Base-by-base conservation (phyloP, 2,888 invertebrate genomes). In the Lithodes maja region DNA sequence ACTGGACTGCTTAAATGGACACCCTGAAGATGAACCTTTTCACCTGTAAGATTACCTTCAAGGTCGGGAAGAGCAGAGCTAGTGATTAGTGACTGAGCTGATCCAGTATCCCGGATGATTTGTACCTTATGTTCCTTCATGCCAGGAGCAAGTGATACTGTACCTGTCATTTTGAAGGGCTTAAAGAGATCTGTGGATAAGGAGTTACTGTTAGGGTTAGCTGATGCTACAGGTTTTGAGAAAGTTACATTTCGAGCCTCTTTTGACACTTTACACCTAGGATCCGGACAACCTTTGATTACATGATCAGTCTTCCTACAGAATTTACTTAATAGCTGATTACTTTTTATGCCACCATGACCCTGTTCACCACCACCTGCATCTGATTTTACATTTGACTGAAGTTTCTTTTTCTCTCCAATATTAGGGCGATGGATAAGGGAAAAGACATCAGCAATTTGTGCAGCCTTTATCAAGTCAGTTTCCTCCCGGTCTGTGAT, bases 361-460 rank as follows among this genome's bases (percentile, higher is more conserved):
- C 33, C 7, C 33, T 33, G 61, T 80, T 9, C 80, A 55, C 17
- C 49, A 5, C 33, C 49, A 79, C 53, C 79, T 79, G 79, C 53
- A 79, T 53, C 77, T 79, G 54, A 79, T n/a, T 49, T 79, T 15
- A 79, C 79, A 79, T 3, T 53, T 53, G 50, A 52, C 9, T 49
- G 79, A 79, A 53, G 68, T 61, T 61, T 53, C n/a, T n/a, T 53
- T 53, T 7, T 79, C 79, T 79, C 0, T 79, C 54, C 53, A 2
- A 7, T 7, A 61, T 53, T 53, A 79, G 79, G 79, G 79, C n/a
- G 53, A 71, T 83, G 83, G 71, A 83, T 83, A 1, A 83, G 71
- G 83, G 69, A 71, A 15, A 71, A 69, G 69, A 71, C 50, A 50
- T 71, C 83, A 55, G 69, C 83, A 3, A 69, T 50, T 7, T 83